A percentile compares a stretch with the other conserved stretches of the same genome.
These are phyloP conservation scores for Leptinotarsa lineolata DNA, from an alignment of 1,140 invertebrate species.

Conservation along the genomic window DNA sequence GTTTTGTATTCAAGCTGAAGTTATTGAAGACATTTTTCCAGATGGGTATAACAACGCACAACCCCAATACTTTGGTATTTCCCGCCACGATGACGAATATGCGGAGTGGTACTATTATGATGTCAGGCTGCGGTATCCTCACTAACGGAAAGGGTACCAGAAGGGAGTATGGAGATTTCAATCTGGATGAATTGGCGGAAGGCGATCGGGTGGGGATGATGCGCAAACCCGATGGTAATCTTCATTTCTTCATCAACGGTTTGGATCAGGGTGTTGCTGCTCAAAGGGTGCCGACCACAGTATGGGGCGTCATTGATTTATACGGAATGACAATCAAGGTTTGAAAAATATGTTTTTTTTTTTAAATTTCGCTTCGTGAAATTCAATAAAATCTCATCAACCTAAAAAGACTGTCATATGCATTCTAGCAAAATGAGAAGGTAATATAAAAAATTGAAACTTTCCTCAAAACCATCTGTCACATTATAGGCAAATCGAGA, in stretches of 20 bases:
- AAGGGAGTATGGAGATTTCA: constrained; percentile 91
- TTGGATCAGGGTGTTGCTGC: constrained; percentile 90
- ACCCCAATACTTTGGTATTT: constrained; percentile 86
- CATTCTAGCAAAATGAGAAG: too few species aligned
- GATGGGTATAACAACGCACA: constrained; percentile 93
- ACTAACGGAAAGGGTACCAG: constrained; percentile 92
- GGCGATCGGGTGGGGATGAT: constrained; percentile 89
- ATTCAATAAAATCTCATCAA: too few species aligned
- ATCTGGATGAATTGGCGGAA: constrained; percentile 90
- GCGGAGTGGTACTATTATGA: constrained; percentile 93
- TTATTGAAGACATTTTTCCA: constrained; percentile 40
- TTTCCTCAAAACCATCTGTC: too few species aligned
- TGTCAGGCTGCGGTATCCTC: constrained; percentile 94
- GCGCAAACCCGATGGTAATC: constrained; percentile 76
- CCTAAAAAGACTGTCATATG: too few species aligned
- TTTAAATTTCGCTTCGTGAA: too few species aligned
- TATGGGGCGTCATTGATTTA: constrained; percentile 93
- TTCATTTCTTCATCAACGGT: constrained; percentile 94
- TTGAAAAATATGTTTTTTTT: constrained; percentile 14
- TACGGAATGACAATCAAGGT: constrained; percentile 96
- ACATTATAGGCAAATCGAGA: too few species aligned
- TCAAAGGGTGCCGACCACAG: constrained; percentile 70
- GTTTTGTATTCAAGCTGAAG: not conserved
- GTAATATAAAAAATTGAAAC: too few species aligned
- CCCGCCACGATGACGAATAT: constrained; percentile 98